Percentiles rank a stretch among this genome's conserved stretches.
phyloP scores from a whole-genome alignment of 2,797 vertebrate species.

The Protosalanx chinensis region DNA sequence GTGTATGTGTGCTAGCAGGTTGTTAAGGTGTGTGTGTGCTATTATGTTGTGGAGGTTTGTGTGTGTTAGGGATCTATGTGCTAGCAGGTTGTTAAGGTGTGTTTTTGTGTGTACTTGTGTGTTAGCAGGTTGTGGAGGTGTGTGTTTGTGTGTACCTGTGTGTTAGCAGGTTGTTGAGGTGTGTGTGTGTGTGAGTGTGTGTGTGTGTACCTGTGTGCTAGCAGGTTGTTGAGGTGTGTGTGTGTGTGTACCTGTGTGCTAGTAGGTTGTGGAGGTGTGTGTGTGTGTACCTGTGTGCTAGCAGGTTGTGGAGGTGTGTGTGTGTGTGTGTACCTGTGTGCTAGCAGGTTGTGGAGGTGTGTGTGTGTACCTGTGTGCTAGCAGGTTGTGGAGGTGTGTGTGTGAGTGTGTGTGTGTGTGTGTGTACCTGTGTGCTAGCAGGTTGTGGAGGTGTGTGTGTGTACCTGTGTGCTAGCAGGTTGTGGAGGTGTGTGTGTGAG shows the following conservation, averaged over 20 bases:
- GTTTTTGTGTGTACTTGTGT: neutral
- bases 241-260: neutral
- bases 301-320: conserved; percentile 71
- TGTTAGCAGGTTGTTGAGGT: conserved; percentile 21
- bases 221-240: neutral
- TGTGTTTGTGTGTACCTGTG: neutral
- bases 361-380: too few species aligned
- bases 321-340: too few species aligned
- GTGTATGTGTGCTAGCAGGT: neutral
- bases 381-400: neutral
- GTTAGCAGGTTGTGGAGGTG: neutral
- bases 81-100: neutral
- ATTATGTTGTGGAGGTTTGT: too few species aligned
- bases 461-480: too few species aligned
- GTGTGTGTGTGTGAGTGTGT: neutral
- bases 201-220: too few species aligned
- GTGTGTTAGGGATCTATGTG: neutral
- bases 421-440: conserved; percentile 48
- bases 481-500: too few species aligned
- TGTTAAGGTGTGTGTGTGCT: neutral
- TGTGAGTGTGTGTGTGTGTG: conserved; percentile 74
- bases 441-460: conserved; percentile 74
- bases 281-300: conserved; percentile 6
- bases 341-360: too few species aligned
- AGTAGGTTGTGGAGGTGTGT: neutral